Conservation (phyloP, 2,113 vertebrate genomes). For the Nettapus auritus region DNA sequence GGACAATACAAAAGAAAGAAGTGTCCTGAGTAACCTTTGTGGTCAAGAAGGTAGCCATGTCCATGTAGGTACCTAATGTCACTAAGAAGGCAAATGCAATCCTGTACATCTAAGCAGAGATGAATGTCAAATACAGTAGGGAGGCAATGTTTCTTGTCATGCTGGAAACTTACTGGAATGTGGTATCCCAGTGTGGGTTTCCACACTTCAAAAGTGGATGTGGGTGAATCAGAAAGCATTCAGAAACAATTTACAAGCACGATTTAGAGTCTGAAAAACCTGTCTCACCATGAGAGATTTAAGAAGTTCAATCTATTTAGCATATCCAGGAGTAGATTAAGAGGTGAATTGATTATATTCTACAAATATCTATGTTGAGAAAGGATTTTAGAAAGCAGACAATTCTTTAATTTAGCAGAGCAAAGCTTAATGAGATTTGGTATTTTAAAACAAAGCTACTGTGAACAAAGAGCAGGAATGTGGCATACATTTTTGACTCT, state of each 20-base stretch:
- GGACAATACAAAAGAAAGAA: rapidly evolving
- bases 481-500: neutral
- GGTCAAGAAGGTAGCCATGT: neutral
- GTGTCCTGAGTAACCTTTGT: neutral
- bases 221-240: neutral
- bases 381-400: neutral
- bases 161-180: neutral
- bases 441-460: neutral
- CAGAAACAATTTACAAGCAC: neutral
- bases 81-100: neutral
- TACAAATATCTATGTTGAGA: neutral
- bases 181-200: neutral
- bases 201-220: neutral
- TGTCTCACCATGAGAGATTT: neutral
- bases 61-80: rapidly evolving
- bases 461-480: neutral
- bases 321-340: neutral
- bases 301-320: neutral
- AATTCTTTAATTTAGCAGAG: neutral
- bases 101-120: neutral
- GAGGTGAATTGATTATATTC: neutral
- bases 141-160: neutral
- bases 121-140: neutral
- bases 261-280: neutral
- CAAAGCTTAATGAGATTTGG: conserved; percentile 1